phyloP scores from a whole-genome alignment of 2,113 vertebrate species.

The Ictidomys tridecemlineatus region DNA sequence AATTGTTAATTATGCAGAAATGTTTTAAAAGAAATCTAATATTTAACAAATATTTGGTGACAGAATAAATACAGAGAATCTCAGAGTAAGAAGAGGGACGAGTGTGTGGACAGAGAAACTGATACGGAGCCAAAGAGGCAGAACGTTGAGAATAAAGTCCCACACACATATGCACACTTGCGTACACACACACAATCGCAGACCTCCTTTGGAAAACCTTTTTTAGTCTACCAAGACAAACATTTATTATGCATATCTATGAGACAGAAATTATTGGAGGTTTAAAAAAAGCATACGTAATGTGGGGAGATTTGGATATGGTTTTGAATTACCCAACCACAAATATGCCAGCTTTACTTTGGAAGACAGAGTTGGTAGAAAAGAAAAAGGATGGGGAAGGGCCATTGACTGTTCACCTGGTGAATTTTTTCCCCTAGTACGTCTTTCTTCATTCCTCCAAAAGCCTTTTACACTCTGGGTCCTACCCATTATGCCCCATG shows the following conservation, averaged over 20 bases:
- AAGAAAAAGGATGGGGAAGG: not conserved
- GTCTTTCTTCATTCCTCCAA: not conserved
- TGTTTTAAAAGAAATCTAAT: not conserved
- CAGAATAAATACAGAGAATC: conserved; percentile 20
- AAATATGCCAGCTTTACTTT: not conserved
- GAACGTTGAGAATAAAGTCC: not conserved
- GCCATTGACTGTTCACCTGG: not conserved
- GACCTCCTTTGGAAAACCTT: not conserved
- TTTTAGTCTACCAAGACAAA: not conserved
- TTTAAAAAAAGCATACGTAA: not conserved
- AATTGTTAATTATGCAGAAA: not conserved
- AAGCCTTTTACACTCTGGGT: not conserved
- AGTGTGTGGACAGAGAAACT: not conserved
- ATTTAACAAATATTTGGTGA: conserved; percentile 31
- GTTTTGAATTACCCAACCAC: conserved; percentile 54
- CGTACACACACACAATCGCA: not conserved
- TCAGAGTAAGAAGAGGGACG: not conserved
- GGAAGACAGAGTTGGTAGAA: not conserved
- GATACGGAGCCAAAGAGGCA: not conserved
- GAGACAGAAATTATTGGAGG: not conserved
- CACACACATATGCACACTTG: fast-evolving
- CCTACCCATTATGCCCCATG: not conserved
- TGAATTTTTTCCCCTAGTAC: not conserved
- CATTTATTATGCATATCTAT: not conserved
- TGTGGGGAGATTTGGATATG: not conserved